These are phyloP conservation scores for Rhodeus uyekii DNA, from an alignment of 2,797 vertebrate species.

Conservation along the genomic window DNA sequence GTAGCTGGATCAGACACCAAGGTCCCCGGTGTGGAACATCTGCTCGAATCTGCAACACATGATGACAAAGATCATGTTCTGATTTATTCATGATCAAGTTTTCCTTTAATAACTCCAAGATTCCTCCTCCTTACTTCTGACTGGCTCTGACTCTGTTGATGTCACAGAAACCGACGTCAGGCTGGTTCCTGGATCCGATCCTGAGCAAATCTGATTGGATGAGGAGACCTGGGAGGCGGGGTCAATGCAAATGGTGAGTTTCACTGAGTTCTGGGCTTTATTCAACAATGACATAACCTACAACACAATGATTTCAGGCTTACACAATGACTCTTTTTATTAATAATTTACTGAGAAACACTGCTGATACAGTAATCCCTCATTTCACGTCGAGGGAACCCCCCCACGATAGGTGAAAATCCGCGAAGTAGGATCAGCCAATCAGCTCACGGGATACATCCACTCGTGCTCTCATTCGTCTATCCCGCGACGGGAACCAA, in stretches of 20 bases:
- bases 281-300: slow-evolving; percentile 85
- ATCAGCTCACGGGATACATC: too few relatives aligned
- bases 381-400: too few relatives aligned
- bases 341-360: background rate
- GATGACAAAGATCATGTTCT: background rate
- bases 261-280: slow-evolving; percentile 76
- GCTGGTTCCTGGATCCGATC: slow-evolving; percentile 60
- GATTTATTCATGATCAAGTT: background rate
- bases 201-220: slow-evolving; percentile 46
- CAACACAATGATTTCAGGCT: slow-evolving; percentile 32
- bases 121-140: slow-evolving; percentile 77
- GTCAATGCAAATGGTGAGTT: slow-evolving; percentile 77
- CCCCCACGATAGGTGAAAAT: too few relatives aligned
- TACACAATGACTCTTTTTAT: background rate
- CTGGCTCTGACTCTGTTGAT: slow-evolving; percentile 77
- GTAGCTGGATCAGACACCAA: slow-evolving; percentile 88
- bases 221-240: slow-evolving; percentile 59
- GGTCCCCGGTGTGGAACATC: slow-evolving; percentile 88
- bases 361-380: too few relatives aligned
- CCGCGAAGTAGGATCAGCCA: too few relatives aligned
- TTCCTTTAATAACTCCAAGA: background rate
- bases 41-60: slow-evolving; percentile 79
- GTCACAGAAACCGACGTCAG: slow-evolving; percentile 44
- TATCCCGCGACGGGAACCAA: too few relatives aligned
- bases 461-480: too few relatives aligned